Evolutionary conservation across 2,797 vertebrate species (phyloP).

Genomic region (Lates japonicus): DNA sequence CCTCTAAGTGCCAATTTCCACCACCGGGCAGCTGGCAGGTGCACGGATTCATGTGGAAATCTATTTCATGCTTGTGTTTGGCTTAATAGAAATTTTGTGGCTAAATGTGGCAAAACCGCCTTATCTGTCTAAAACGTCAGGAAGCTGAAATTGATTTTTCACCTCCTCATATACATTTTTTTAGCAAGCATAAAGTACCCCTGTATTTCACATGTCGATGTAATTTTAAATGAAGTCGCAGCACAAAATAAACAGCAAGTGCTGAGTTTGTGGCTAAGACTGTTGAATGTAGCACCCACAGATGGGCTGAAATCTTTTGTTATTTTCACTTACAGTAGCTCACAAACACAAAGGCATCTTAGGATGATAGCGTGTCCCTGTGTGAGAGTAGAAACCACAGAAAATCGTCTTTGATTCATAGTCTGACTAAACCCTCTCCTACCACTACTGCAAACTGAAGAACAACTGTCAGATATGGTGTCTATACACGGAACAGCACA

Average conservation of each 20-base stretch:
- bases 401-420: constrained; percentile 47
- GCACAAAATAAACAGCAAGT: constrained; percentile 36
- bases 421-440: constrained; percentile 37
- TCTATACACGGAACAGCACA: constrained; percentile 30
- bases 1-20: constrained; percentile 88
- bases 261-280: constrained; percentile 12
- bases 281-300: constrained; percentile 13
- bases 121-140: constrained; percentile 76
- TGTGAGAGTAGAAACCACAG: constrained; percentile 34
- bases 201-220: constrained; percentile 37
- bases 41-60: constrained; percentile 86
- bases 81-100: constrained; percentile 84
- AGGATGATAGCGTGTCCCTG: constrained; percentile 24
- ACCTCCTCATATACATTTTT: constrained; percentile 65
- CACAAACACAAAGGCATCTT: constrained; percentile 33
- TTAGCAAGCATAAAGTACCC: constrained; percentile 23
- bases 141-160: constrained; percentile 72
- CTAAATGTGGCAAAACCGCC: constrained; percentile 75
- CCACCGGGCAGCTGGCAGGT: constrained; percentile 82
- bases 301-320: background rate
- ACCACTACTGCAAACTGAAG: constrained; percentile 4
- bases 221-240: constrained; percentile 52
- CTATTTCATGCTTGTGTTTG: constrained; percentile 86
- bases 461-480: constrained; percentile 27
- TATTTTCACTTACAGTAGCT: constrained; percentile 36